Percentiles rank a stretch among this genome's conserved stretches.
These are phyloP conservation scores for Macaca mulatta DNA, from an alignment of 2,113 vertebrate genomes.

Conservation along the genomic window DNA sequence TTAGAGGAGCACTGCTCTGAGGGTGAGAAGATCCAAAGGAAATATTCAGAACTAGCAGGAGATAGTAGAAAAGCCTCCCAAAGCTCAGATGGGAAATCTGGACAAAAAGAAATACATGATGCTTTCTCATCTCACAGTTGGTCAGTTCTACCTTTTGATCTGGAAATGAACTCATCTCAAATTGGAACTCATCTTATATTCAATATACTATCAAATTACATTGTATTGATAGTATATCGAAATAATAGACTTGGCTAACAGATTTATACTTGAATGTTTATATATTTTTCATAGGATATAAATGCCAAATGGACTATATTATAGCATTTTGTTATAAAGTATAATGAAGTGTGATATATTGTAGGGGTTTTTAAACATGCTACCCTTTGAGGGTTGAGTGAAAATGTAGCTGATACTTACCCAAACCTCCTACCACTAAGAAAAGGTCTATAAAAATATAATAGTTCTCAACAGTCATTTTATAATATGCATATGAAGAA, in stretches of 20 bases:
- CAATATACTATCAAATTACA: background rate
- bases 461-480: background rate
- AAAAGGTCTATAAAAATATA: background rate
- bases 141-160: constrained; percentile 94
- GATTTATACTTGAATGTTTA: background rate
- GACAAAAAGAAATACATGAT: constrained; percentile 94
- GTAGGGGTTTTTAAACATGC: background rate
- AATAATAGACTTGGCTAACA: background rate
- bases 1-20: constrained; percentile 93
- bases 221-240: background rate
- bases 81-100: constrained; percentile 92
- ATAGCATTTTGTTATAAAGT: background rate
- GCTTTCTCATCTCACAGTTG: constrained; percentile 91
- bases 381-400: background rate
- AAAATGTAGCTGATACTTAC: background rate
- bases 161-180: constrained; percentile 91
- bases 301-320: background rate
- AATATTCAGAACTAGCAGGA: constrained; percentile 93
- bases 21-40: constrained; percentile 93
- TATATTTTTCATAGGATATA: background rate
- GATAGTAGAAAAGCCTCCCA: constrained; percentile 92
- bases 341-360: background rate
- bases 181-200: constrained; percentile 86
- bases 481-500: background rate
- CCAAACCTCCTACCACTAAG: background rate